These are phyloP conservation scores for Trachelus tabidus DNA, from an alignment of 2,888 invertebrate species.

Conservation along the genomic window DNA sequence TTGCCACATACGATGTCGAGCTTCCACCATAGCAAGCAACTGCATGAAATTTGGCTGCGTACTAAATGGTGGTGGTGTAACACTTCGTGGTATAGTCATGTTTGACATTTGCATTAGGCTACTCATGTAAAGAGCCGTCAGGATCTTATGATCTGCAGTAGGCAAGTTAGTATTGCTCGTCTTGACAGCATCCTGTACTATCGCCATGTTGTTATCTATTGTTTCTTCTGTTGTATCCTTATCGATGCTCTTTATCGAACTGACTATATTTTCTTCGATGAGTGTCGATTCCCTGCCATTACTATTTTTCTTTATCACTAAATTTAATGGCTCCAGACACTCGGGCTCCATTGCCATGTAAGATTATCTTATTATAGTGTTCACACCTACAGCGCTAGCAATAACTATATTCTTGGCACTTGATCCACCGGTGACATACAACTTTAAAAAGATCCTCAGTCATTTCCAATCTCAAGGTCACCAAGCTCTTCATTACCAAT, in stretches of 20 bases:
- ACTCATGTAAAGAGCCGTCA: constrained; percentile 64
- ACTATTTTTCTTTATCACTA: constrained; percentile 66
- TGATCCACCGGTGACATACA: background rate
- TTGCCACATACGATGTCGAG: constrained; percentile 60
- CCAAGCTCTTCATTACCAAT: background rate
- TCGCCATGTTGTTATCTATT: constrained; percentile 53
- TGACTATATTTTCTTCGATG: constrained; percentile 30
- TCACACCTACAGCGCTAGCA: constrained; percentile 17
- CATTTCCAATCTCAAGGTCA: background rate
- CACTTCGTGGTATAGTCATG: constrained; percentile 45
- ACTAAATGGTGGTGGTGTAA: constrained; percentile 41
- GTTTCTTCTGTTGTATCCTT: constrained; percentile 39
- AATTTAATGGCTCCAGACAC: constrained; percentile 69
- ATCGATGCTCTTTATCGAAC: constrained; percentile 35
- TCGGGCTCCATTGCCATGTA: constrained; percentile 63
- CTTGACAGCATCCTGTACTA: constrained; percentile 56
- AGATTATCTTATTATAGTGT: constrained; percentile 12
- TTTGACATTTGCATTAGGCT: constrained; percentile 63
- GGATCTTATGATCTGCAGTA: constrained; percentile 62
- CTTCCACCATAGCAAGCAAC: constrained; percentile 58
- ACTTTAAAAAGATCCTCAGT: background rate
- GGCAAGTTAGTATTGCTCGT: constrained; percentile 47
- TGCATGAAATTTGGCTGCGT: constrained; percentile 58
- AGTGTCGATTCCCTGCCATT: constrained; percentile 24
- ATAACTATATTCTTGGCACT: background rate